Percentiles rank a stretch among this genome's conserved stretches.
Evolutionary conservation across 2,113 vertebrate genomes (phyloP).

Genomic region (Nibea coibor): DNA sequence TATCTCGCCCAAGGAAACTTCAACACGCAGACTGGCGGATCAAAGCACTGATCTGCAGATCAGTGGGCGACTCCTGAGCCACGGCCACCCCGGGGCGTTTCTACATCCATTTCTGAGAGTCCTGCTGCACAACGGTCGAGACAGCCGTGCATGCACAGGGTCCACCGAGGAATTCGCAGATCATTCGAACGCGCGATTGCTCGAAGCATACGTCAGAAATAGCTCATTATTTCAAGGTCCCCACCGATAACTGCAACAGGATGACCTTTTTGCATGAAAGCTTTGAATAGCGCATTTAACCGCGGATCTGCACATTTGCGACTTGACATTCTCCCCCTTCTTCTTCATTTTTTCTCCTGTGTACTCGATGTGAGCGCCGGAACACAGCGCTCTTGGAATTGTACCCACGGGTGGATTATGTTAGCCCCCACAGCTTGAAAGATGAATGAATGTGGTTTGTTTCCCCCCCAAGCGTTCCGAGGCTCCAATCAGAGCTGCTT

Average conservation of each 20-base stretch:
- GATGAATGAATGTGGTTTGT: slow-evolving; percentile 60
- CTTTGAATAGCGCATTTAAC: slow-evolving; percentile 1
- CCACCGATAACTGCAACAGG: background rate
- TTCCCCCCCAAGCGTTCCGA: slow-evolving; percentile 32
- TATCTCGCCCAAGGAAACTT: too few relatives aligned
- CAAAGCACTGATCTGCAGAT: too few relatives aligned
- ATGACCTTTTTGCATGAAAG: background rate
- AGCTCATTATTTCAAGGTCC: too few relatives aligned
- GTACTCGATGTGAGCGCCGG: slow-evolving; percentile 55
- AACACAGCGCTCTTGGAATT: slow-evolving; percentile 52
- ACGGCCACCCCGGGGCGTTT: too few relatives aligned
- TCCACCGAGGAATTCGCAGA: background rate
- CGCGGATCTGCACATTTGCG: background rate
- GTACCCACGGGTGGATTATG: slow-evolving; percentile 53
- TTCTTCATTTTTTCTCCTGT: background rate
- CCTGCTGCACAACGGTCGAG: background rate
- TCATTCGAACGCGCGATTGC: background rate
- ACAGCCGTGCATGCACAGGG: background rate
- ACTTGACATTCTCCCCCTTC: slow-evolving; percentile 14
- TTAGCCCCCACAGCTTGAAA: slow-evolving; percentile 54
- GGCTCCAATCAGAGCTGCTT: slow-evolving; percentile 32
- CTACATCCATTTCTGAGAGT: background rate
- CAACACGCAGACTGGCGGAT: too few relatives aligned
- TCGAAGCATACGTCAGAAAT: background rate
- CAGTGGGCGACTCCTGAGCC: too few relatives aligned